These are phyloP conservation scores for Solenopsis fugax DNA, from an alignment of 1,140 invertebrate genomes.

Conservation along the genomic window DNA sequence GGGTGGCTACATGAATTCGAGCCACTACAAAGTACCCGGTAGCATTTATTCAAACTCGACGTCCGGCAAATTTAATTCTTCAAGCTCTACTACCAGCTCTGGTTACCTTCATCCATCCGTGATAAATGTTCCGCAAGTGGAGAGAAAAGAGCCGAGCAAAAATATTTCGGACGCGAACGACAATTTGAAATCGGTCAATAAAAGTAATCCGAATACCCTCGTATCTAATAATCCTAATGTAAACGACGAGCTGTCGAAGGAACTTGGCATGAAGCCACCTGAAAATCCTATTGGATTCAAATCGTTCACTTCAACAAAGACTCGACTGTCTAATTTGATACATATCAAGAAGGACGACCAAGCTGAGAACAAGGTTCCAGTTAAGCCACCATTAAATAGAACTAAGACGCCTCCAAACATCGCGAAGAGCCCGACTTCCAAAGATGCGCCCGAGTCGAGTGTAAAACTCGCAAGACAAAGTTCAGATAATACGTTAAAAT, in stretches of 20 bases:
- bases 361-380: constrained; percentile 46
- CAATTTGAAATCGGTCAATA: constrained; percentile 7
- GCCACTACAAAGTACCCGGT: constrained; percentile 88
- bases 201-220: constrained; percentile 44
- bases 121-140: constrained; percentile 85
- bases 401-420: constrained; percentile 81
- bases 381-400: constrained; percentile 75
- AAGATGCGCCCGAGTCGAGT: constrained; percentile 54
- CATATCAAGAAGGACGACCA: constrained; percentile 69
- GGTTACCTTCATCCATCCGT: constrained; percentile 91
- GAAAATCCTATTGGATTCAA: constrained; percentile 46
- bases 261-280: constrained; percentile 72
- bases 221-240: constrained; percentile 74
- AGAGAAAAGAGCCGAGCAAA: constrained; percentile 27
- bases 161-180: constrained; percentile 12
- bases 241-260: constrained; percentile 78
- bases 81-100: constrained; percentile 89
- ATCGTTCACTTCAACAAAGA: constrained; percentile 25
- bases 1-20: constrained; percentile 87
- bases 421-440: constrained; percentile 56
- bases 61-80: constrained; percentile 83
- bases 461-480: constrained; percentile 68
- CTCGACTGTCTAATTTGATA: constrained; percentile 16
- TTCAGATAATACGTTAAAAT: constrained; percentile 67
- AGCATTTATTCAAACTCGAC: constrained; percentile 88